Percentiles rank a stretch among this genome's conserved stretches.
Evolutionary conservation across 2,113 vertebrate genomes (phyloP).

Genomic region (Tor tambroides): DNA sequence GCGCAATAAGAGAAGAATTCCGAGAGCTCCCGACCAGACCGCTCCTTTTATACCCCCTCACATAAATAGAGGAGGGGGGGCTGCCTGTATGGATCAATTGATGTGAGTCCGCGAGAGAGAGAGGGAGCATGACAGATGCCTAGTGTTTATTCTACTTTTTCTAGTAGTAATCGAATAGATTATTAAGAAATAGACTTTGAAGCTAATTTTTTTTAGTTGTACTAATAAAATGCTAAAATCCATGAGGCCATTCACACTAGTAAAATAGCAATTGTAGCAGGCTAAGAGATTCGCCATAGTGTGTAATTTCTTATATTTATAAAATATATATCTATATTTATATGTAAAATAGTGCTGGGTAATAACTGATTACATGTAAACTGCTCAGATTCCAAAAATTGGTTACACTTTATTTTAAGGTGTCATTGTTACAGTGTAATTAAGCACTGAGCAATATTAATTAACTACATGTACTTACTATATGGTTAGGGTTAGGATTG

Average conservation of each 20-base stretch:
- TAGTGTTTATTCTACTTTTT: not conserved
- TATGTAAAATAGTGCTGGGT: too few species aligned
- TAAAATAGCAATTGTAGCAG: not conserved
- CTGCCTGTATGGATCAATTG: slow-evolving; percentile 62
- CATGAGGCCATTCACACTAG: not conserved
- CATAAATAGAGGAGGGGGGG: slow-evolving; percentile 47
- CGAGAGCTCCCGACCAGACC: slow-evolving; percentile 58
- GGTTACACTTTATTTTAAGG: too few species aligned
- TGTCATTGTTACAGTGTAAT: too few species aligned
- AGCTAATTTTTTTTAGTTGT: not conserved
- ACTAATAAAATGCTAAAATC: not conserved
- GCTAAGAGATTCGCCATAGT: not conserved
- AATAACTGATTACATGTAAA: too few species aligned
- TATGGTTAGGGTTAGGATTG: too few species aligned
- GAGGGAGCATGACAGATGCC: slow-evolving; percentile 20
- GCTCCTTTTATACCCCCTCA: slow-evolving; percentile 81
- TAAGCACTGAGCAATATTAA: too few species aligned
- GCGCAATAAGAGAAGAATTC: slow-evolving; percentile 67
- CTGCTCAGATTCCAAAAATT: too few species aligned
- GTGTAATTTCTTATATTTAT: too few species aligned
- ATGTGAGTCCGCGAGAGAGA: slow-evolving; percentile 60
- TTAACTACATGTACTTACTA: too few species aligned
- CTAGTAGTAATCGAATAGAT: not conserved
- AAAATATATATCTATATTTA: too few species aligned
- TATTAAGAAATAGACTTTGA: not conserved